phyloP scores from a whole-genome alignment of 1,140 invertebrate genomes.

The Bicyclus anynana region DNA sequence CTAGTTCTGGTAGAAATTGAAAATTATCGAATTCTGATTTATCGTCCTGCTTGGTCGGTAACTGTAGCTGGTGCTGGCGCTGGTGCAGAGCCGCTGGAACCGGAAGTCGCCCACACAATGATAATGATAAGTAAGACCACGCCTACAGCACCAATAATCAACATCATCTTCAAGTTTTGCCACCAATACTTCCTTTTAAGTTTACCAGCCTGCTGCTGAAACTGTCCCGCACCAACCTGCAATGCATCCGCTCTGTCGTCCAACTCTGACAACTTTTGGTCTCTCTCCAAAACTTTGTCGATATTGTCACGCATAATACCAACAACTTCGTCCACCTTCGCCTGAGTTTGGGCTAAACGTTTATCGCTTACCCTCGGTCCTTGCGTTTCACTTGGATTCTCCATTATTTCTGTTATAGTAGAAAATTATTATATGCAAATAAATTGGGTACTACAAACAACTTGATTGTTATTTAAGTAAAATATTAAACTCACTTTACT shows the following conservation, averaged over 20 bases:
- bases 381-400: constrained; percentile 71
- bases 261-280: constrained; percentile 97
- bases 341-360: constrained; percentile 95
- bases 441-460: no score
- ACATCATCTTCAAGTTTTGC: constrained; percentile 99
- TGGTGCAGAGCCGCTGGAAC: constrained; percentile 17
- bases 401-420: constrained; percentile 67
- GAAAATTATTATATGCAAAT: no score
- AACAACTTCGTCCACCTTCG: constrained; percentile 98
- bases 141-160: constrained; percentile 92
- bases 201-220: constrained; percentile 94
- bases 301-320: constrained; percentile 99
- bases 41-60: constrained; percentile 80
- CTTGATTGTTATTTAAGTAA: no score
- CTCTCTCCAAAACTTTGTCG: constrained; percentile 98
- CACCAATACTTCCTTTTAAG: constrained; percentile 97
- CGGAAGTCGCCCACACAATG: constrained; percentile 78
- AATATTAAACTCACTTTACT: no score
- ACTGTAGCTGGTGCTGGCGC: constrained; percentile 49
- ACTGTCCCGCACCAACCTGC: constrained; percentile 93
- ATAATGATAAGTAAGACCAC: constrained; percentile 90
- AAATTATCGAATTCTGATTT: no score
- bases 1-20: no score
- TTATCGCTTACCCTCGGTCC: constrained; percentile 79
- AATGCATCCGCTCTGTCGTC: constrained; percentile 97